These are phyloP conservation scores for Lacanobia oleracea DNA, from an alignment of 2,888 invertebrate species.

Conservation along the genomic window DNA sequence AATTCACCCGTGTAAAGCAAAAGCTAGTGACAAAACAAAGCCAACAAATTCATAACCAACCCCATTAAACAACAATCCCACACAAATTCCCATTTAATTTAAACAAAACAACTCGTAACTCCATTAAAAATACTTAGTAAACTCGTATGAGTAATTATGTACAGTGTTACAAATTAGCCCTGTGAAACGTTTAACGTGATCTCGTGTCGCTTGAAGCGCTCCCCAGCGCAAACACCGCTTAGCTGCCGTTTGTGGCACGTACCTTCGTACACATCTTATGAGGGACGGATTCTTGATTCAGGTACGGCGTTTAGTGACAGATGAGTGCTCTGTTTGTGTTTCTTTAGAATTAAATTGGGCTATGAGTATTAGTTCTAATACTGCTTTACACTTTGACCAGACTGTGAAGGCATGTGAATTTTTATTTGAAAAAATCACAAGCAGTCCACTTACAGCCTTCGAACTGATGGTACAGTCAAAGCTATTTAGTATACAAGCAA, in stretches of 20 bases:
- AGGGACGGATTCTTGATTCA: constrained; percentile 43
- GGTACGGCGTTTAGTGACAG: constrained; percentile 43
- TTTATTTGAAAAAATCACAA: too few species aligned
- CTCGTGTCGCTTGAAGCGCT: constrained; percentile 68
- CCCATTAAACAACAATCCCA: constrained; percentile 10
- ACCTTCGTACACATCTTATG: constrained; percentile 61
- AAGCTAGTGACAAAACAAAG: background rate
- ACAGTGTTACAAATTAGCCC: constrained; percentile 70
- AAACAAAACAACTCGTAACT: constrained; percentile 49
- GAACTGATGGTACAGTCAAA: background rate
- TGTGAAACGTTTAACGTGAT: constrained; percentile 70
- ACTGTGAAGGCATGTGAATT: too few species aligned
- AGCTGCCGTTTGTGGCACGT: constrained; percentile 63
- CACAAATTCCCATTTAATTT: constrained; percentile 32
- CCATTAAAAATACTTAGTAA: constrained; percentile 65
- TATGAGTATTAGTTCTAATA: background rate
- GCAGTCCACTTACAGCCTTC: too few species aligned
- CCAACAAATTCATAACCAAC: constrained; percentile 12
- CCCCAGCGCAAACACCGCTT: constrained; percentile 70
- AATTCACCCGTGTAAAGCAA: background rate
- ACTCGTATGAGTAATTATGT: constrained; percentile 68
- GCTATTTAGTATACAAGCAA: too few species aligned
- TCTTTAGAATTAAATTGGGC: constrained; percentile 18
- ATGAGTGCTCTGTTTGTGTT: constrained; percentile 39
- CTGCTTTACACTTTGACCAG: background rate